Base-by-base conservation (phyloP, 2,888 invertebrate genomes). In the Dryobotodes eremita region DNA sequence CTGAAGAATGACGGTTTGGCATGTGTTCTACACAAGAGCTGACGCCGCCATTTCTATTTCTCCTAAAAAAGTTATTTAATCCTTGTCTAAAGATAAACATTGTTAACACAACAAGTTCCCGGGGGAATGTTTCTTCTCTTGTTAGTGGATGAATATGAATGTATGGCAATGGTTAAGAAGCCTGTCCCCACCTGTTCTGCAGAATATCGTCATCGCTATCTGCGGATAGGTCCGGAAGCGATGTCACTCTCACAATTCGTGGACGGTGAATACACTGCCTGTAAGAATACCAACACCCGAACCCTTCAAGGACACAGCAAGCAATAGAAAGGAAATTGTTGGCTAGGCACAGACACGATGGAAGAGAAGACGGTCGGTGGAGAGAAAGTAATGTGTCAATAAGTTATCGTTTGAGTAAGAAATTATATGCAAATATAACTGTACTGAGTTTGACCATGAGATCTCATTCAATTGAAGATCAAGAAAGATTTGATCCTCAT, bases 211-310 rank as follows among this genome's bases (percentile, higher is more conserved):
- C 15, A 15, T 15, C 23, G 31, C 50, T 6, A 69, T 23, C n/a
- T 59, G 13, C 20, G 17, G 57, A 17, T n/a, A 36, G 36, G 36
- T 20, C 36, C 7, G 70, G 70, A 36, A 42, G n/a, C 59, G 70
- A 70, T 8, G 13, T 1, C 59, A n/a, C 59, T 59, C 59, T 70
- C 61, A 36, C 36, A 59, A n/a, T n/a, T n/a, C n/a, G 36, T 36
- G 1, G 11, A 59, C 1, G n/a, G 36, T 20, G 57, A n/a, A 13
- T 17, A 59, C 17, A 7, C 23, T 23, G 68, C 17, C 70, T 70
- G 59, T 46, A 71, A 71, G 59, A 71, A 59, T 71, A 71, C 70
- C 70, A 70, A 55, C 36, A 70, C 70, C 70, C 55, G 17, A 70
- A 55, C 55, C 36, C 17, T 70, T 70, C 42, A 71, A 57, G 42